Base-by-base conservation (phyloP, 1,140 invertebrate species). In the Drosophila ironensis region DNA sequence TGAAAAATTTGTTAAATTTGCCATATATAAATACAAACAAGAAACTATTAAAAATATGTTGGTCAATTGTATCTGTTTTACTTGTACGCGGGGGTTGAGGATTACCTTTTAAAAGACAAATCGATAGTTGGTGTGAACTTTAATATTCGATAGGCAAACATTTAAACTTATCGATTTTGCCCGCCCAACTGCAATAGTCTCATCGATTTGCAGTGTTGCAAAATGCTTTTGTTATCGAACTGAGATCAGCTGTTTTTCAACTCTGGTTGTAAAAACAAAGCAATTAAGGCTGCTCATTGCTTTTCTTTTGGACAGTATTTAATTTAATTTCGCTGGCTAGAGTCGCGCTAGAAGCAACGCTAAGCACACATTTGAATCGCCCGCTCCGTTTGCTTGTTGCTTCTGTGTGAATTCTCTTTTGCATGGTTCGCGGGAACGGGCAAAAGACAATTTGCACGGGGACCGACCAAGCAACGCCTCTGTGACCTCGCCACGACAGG, bases 1-100 rank as follows among this genome's bases (percentile, higher is more conserved):
- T 52, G 27, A 81, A 71, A 22, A 86, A 78, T 73, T 84, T 84
- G 78, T 84, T 84, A 84, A 84, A 84, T 84, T 84, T 84, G 78
- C 78, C 78, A 84, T 84, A 86, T 84, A 84, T 72, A 63, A 72
- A 71, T 72, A 72, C 56, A 71, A 61, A 72, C 28, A 35, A 27
- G 28, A 47, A 66, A 37, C 46, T 66, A 63, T 47, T 47, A 28
- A 24, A 40, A 24, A 40, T 25, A 5, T 25, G 3, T 5, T 20
- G 44, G 12, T 35, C 4, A 30, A 12, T 30, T 11, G 3, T 1
- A 4, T 30, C 5, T 12, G n/a, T n/a, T n/a, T n/a, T n/a, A n/a
- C n/a, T n/a, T n/a, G n/a, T n/a, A n/a, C n/a, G n/a, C n/a, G n/a
- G n/a, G n/a, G n/a, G n/a, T n/a, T n/a, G n/a, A n/a, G n/a, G n/a